Conservation (phyloP, 2,797 vertebrate species). For the Tiaroga cobitis region DNA sequence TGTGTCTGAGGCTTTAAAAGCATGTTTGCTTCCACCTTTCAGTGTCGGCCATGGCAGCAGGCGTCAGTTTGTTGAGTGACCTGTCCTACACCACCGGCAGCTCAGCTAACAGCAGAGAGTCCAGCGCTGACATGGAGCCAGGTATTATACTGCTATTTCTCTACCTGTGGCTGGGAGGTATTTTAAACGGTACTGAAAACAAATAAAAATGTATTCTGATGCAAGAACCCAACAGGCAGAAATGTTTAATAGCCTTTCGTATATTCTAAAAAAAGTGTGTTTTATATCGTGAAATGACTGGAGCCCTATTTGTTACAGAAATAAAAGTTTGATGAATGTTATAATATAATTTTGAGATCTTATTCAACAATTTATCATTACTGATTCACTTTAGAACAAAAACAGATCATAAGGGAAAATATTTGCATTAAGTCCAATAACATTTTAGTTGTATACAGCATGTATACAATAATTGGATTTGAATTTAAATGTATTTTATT, state of each 20-base stretch:
- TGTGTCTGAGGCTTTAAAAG: constrained; percentile 56
- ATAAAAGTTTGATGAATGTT: not conserved
- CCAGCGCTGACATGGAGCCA: constrained; percentile 80
- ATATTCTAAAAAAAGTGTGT: no score
- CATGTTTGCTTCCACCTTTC: constrained; percentile 68
- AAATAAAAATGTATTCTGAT: not conserved
- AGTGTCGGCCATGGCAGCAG: constrained; percentile 89
- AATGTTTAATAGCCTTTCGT: not conserved
- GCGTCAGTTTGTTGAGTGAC: constrained; percentile 85
- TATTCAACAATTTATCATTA: not conserved
- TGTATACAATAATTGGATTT: not conserved
- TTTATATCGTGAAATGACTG: not conserved
- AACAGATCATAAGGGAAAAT: not conserved
- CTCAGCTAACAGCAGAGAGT: constrained; percentile 69
- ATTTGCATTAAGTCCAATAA: not conserved
- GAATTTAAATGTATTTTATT: not conserved
- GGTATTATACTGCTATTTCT: constrained; percentile 74
- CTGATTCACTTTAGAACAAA: not conserved
- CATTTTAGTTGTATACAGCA: not conserved
- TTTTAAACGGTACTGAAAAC: not conserved
- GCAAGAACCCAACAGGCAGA: not conserved
- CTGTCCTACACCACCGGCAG: constrained; percentile 70
- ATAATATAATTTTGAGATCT: not conserved
- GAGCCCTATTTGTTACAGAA: not conserved
- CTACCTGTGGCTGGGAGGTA: not conserved